phyloP scores from a whole-genome alignment of 2,797 vertebrate genomes.

The Tangara arthus region DNA sequence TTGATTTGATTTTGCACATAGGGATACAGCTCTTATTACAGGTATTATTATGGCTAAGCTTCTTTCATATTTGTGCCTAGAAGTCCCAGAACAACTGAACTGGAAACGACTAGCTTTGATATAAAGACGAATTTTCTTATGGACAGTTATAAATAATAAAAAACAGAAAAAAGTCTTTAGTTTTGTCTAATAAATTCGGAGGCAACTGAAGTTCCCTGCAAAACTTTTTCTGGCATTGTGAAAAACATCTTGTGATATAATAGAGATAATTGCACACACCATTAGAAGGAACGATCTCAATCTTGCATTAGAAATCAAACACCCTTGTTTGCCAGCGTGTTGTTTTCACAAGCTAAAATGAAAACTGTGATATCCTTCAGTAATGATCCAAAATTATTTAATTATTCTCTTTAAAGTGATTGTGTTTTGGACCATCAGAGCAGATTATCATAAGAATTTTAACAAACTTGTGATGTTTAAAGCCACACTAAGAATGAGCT shows the following conservation, averaged over 20 bases:
- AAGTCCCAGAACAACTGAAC: neutral
- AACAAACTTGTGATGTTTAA: slow-evolving; percentile 52
- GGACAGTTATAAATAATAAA: neutral
- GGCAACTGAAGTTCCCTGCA: neutral
- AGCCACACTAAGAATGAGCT: slow-evolving; percentile 75
- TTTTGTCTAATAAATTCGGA: neutral
- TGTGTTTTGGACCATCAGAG: slow-evolving; percentile 3
- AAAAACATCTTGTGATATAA: neutral
- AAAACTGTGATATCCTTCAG: slow-evolving; percentile 32
- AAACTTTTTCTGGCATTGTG: neutral
- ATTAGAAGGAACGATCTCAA: neutral
- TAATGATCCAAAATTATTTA: slow-evolving; percentile 15
- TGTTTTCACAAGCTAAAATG: neutral
- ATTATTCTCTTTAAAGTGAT: neutral
- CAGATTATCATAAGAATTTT: neutral
- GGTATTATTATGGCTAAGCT: neutral
- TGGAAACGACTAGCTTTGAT: neutral
- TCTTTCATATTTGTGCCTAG: neutral
- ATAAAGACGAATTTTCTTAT: neutral
- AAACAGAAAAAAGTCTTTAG: neutral
- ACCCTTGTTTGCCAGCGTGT: neutral
- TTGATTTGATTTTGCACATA: neutral
- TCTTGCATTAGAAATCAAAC: slow-evolving; percentile 1
- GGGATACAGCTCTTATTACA: neutral
- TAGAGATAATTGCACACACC: neutral